Evolutionary conservation across 2,113 vertebrate genomes (phyloP), one percentile per base, ranked within the genome.

Genomic region (Chloroceryle aenea): DNA sequence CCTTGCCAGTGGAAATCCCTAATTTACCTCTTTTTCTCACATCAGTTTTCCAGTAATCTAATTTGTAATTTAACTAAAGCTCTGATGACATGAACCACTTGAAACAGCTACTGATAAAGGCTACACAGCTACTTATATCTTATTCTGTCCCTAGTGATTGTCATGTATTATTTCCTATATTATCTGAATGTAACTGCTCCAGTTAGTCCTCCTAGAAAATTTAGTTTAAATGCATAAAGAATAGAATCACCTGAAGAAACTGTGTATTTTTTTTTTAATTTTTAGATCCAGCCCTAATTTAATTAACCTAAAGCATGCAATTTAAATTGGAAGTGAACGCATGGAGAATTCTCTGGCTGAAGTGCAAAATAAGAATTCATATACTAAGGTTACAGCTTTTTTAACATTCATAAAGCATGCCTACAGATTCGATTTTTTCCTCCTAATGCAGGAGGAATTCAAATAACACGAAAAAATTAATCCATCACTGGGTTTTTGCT

Each of bases 381-480:
- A 72, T 50, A 71, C 55, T 88, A 91, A 84, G 82, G 79, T 92
- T 61, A 96, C 72, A 86, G 76, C 27, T 92, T 92, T 84, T 47
- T 90, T 91, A 94, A 48, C 56, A 83, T 93, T 92, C 82, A 93
- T 73, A 86, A 83, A 89, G 34, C 71, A 56, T 64, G 56, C 61
- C 43, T 72, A 61, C 36, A 71, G 43, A 63, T 93, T 91, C 0
- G 1, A 62, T 80, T 94, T 94, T 83, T 90, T 63, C 26, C 63
- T 91, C 8, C 23, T 80, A 87, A 48, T 48, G 50, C 27, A n/a
- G 20, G 22, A 82, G 59, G 20, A 87, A 77, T 87, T 77, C 78
- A 88, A 91, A 55, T 85, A 90, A 90, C 72, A 92, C 36, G 38
- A 77, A 84, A n/a, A 91, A 88, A 71, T 88, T 90, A 93, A 93